These are phyloP conservation scores for Oophaga sylvatica DNA, from an alignment of 2,797 vertebrate genomes.

Conservation along the genomic window DNA sequence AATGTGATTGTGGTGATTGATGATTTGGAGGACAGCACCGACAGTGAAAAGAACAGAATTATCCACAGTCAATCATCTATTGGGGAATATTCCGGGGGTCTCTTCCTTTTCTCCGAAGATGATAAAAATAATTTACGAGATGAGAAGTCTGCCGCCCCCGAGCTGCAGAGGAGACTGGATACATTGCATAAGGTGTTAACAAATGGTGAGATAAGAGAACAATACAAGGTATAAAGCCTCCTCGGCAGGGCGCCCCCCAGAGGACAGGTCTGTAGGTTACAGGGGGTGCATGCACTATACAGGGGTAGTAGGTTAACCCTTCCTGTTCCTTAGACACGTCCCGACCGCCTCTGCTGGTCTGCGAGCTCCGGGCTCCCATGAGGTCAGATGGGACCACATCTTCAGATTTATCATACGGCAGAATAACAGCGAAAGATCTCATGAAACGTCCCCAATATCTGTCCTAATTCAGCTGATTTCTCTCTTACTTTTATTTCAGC, in stretches of 20 bases:
- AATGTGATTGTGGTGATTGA: conserved; percentile 16
- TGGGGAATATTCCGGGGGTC: neutral
- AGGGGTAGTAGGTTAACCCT: no score
- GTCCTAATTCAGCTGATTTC: neutral
- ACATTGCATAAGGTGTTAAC: neutral
- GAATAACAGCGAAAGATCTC: no score
- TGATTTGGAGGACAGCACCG: neutral
- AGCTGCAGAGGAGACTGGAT: neutral
- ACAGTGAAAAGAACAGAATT: neutral
- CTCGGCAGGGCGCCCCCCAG: no score
- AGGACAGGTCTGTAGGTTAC: no score
- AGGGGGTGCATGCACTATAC: no score
- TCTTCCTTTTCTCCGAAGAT: neutral
- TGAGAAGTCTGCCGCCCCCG: neutral
- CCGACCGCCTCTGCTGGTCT: no score
- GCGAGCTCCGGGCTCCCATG: no score
- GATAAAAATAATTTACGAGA: neutral
- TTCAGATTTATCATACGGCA: no score
- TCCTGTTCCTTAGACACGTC: no score
- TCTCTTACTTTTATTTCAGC: neutral
- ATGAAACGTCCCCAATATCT: neutral
- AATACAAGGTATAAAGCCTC: no score
- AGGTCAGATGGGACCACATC: no score
- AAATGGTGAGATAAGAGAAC: neutral
- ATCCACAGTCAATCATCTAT: neutral